Evolutionary conservation across 2,113 vertebrate genomes (phyloP).

Genomic region (Origma solitaria): DNA sequence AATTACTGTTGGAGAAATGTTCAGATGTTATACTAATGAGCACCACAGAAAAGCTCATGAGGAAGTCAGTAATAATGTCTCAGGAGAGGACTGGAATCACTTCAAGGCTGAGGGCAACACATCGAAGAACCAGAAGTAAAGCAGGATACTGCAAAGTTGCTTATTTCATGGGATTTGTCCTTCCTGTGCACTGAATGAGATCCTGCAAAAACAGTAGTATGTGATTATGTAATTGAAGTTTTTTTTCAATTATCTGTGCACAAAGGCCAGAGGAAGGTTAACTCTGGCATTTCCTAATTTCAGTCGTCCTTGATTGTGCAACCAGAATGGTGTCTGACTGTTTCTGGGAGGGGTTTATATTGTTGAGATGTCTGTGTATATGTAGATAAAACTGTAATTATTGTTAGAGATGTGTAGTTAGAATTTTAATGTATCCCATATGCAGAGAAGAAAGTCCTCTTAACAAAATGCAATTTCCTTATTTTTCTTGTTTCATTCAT

Average conservation of each 20-base stretch:
- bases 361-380: background rate
- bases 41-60: background rate
- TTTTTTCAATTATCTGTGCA: constrained; percentile 14
- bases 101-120: background rate
- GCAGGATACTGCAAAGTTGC: constrained; percentile 4
- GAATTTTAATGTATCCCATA: background rate
- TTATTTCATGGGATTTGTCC: constrained; percentile 28
- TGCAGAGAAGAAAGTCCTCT: background rate
- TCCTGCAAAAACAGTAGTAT: constrained; percentile 11
- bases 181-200: constrained; percentile 41
- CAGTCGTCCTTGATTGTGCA: constrained; percentile 7
- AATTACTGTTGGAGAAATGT: background rate
- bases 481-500: constrained; percentile 5
- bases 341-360: constrained; percentile 22
- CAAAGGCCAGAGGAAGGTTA: constrained; percentile 47
- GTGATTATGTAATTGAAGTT: constrained; percentile 31
- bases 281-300: constrained; percentile 51
- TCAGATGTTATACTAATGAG: background rate
- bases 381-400: background rate
- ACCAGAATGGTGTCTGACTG: background rate
- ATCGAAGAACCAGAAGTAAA: background rate
- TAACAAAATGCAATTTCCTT: constrained; percentile 15
- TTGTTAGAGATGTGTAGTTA: background rate
- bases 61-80: background rate
- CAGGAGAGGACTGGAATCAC: background rate